Conservation (phyloP, 1,140 invertebrate genomes). For the Ceratosolen solmsi region DNA sequence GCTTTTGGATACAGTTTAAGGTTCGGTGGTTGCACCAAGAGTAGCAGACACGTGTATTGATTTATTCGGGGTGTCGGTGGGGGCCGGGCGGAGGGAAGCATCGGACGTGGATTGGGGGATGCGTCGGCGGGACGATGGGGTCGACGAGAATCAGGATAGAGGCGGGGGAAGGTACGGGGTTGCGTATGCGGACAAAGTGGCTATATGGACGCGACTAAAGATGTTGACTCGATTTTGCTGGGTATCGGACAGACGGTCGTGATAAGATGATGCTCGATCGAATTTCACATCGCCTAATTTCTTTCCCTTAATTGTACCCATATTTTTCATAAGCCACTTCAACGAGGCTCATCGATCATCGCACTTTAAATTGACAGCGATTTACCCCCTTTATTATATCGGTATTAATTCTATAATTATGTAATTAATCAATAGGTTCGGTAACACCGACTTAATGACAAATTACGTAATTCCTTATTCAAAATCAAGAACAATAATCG, state of each 20-base stretch:
- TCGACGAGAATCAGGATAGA: background rate
- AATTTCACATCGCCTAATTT: too few relatives aligned
- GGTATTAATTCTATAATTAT: too few relatives aligned
- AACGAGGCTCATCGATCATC: too few relatives aligned
- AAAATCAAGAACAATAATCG: too few relatives aligned
- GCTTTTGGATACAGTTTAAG: slow-evolving; percentile 59
- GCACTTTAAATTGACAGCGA: too few relatives aligned
- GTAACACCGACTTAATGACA: too few relatives aligned
- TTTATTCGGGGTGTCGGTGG: slow-evolving; percentile 68
- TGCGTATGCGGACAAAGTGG: background rate
- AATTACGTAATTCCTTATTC: too few relatives aligned
- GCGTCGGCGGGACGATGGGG: slow-evolving; percentile 26
- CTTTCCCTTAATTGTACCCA: too few relatives aligned
- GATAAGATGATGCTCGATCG: background rate
- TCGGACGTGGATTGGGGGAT: slow-evolving; percentile 54
- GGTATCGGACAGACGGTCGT: background rate
- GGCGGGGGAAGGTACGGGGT: background rate
- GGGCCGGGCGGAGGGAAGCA: slow-evolving; percentile 26
- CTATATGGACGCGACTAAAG: background rate
- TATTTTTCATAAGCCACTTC: too few relatives aligned
- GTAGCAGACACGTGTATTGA: slow-evolving; percentile 74
- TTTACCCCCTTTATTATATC: too few relatives aligned
- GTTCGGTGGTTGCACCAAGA: slow-evolving; percentile 61
- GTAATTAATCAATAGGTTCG: too few relatives aligned
- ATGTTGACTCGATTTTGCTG: background rate